Conservation (phyloP, 2,113 vertebrate species). For the Sinocyclocheilus anophthalmus region DNA sequence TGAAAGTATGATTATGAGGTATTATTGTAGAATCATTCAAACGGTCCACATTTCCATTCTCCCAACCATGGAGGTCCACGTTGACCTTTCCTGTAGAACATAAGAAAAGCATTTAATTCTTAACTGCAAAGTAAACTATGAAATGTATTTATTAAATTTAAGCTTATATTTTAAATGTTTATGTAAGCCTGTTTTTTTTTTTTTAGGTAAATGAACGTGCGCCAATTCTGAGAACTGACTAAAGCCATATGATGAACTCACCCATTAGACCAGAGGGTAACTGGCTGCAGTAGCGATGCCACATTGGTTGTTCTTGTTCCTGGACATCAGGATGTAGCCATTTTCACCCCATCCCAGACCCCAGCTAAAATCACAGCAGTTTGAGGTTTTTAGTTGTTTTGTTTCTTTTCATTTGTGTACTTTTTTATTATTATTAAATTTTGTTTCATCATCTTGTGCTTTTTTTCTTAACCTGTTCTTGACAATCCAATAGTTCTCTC, state of each 20-base stretch:
- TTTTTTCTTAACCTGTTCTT: slow-evolving; percentile 76
- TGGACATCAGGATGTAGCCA: slow-evolving; percentile 79
- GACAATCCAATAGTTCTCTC: slow-evolving; percentile 75
- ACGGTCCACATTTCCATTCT: neutral
- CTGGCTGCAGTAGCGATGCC: slow-evolving; percentile 73
- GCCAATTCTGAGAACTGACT: neutral
- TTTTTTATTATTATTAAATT: too few relatives aligned
- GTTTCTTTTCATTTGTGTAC: neutral
- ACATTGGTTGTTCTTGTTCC: slow-evolving; percentile 79
- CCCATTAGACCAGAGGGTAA: slow-evolving; percentile 75
- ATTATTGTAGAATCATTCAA: neutral
- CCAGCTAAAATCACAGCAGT: slow-evolving; percentile 68
- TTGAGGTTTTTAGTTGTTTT: neutral
- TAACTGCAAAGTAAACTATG: neutral
- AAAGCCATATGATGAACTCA: neutral
- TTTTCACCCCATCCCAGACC: slow-evolving; percentile 70
- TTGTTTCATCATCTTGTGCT: neutral
- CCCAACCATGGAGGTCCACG: neutral
- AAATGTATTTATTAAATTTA: neutral
- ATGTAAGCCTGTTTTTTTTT: neutral
- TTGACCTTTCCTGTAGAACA: neutral
- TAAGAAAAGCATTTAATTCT: neutral
- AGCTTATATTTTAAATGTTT: neutral
- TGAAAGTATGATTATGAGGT: neutral
- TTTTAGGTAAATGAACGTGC: neutral